These are phyloP conservation scores for Zophobas atratus DNA, from an alignment of 1,140 invertebrate species.

Conservation along the genomic window DNA sequence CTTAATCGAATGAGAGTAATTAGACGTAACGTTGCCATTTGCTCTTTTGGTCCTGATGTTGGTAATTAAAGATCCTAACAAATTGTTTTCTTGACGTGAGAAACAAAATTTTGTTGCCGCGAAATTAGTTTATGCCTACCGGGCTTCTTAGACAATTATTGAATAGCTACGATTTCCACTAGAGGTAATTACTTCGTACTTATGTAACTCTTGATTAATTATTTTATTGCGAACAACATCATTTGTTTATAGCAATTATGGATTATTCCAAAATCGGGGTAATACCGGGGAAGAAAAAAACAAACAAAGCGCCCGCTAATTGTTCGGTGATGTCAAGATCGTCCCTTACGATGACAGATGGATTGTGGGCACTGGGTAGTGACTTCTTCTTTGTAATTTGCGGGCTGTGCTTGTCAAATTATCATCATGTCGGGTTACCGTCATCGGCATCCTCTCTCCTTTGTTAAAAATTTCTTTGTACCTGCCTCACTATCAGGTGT, in stretches of 20 bases:
- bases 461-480: conserved; percentile 53
- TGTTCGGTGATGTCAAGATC: background rate
- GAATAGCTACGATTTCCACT: conserved; percentile 34
- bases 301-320: conserved; percentile 13
- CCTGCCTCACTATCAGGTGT: conserved; percentile 56
- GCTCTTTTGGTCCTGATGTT: conserved; percentile 1
- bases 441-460: conserved; percentile 56
- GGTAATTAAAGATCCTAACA: conserved; percentile 38
- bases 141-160: conserved; percentile 36
- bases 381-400: conserved; percentile 58
- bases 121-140: conserved; percentile 41
- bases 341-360: conserved; percentile 61
- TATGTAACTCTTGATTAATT: conserved; percentile 42
- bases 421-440: conserved; percentile 57
- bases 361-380: conserved; percentile 56
- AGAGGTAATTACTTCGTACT: conserved; percentile 37
- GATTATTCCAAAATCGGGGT: background rate
- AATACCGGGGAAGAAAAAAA: background rate
- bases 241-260: conserved; percentile 16
- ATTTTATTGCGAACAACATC: conserved; percentile 21
- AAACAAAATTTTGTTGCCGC: conserved; percentile 38
- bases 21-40: conserved; percentile 15
- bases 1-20: conserved; percentile 45
- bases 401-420: conserved; percentile 62
- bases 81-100: conserved; percentile 38